Conservation (phyloP, 2,888 invertebrate genomes). For the Eilema griseolum region DNA sequence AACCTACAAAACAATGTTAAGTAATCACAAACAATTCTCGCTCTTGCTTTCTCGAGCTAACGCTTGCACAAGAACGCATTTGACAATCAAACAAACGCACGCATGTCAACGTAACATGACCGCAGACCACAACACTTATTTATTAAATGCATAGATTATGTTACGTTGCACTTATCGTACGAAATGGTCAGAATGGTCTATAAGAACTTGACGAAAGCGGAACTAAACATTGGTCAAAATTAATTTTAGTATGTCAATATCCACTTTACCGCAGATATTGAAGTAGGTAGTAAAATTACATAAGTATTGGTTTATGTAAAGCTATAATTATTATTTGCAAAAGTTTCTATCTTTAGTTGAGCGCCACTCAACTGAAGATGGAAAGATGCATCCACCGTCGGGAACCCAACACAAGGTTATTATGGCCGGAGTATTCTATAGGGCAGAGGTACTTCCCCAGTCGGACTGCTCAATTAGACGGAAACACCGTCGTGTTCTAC, state of each 20-base stretch:
- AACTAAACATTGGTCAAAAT: background rate
- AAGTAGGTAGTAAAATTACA: background rate
- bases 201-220: background rate
- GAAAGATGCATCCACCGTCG: too few species aligned
- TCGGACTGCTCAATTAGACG: too few species aligned
- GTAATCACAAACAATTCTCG: background rate
- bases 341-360: too few species aligned
- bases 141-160: background rate
- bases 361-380: too few species aligned
- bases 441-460: too few species aligned
- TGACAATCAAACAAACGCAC: background rate
- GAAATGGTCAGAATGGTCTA: too few species aligned
- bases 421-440: too few species aligned
- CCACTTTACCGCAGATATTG: background rate
- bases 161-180: background rate
- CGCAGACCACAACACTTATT: constrained; percentile 5
- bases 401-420: too few species aligned
- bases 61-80: background rate
- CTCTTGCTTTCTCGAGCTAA: background rate
- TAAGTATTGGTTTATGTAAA: background rate
- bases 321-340: background rate
- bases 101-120: constrained; percentile 9
- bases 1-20: background rate
- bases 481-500: too few species aligned
- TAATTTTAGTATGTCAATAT: background rate